phyloP scores from a whole-genome alignment of 92 coral and sea anemone species.

The Porites evermanni region DNA sequence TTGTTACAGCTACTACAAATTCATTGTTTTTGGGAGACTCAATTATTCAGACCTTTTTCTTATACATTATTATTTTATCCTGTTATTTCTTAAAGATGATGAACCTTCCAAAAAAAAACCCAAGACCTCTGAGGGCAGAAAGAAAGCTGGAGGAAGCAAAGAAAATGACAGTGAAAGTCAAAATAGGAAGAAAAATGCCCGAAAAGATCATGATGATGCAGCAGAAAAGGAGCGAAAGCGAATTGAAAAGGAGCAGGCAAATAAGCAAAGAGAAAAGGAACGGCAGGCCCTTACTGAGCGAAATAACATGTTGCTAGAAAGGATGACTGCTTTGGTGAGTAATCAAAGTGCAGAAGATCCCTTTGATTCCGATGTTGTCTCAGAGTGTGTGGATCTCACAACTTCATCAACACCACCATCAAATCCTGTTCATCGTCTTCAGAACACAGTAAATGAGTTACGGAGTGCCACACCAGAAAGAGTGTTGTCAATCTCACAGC shows the following conservation, averaged over 20 bases:
- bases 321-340: constrained; percentile 18
- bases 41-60: not conserved
- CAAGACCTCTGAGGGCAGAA: not conserved
- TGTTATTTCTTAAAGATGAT: not conserved
- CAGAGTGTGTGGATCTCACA: constrained; percentile 19
- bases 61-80: not conserved
- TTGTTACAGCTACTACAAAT: not conserved
- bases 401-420: not conserved
- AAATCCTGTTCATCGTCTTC: too few relatives aligned
- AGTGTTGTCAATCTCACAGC: not conserved
- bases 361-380: constrained; percentile 39
- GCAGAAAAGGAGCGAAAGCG: constrained; percentile 27
- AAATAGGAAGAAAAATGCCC: not conserved
- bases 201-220: constrained; percentile 11
- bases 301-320: constrained; percentile 22
- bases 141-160: not conserved
- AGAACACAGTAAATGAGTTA: too few relatives aligned
- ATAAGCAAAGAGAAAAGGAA: constrained; percentile 20
- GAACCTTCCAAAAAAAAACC: constrained; percentile 6
- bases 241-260: constrained; percentile 26
- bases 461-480: not conserved
- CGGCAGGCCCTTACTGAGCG: constrained; percentile 40
- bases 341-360: constrained; percentile 7
- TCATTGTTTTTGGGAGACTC: not conserved
- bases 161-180: not conserved